Evolutionary conservation across 2,888 invertebrate genomes (phyloP).

Genomic region (Beris chalybata): DNA sequence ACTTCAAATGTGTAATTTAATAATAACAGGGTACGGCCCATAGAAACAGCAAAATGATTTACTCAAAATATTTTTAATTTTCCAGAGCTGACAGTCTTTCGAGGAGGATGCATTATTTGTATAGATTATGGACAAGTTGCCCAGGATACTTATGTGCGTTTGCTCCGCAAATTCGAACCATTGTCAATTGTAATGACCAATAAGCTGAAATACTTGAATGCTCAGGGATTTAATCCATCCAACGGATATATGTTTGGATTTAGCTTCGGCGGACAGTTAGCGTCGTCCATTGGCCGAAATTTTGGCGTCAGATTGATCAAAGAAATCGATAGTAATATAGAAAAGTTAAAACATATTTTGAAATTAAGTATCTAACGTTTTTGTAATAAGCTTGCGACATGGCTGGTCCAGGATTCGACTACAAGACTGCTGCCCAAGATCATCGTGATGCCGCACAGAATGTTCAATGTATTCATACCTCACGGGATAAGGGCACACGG

Average conservation of each 20-base stretch:
- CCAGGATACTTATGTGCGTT: slow-evolving; percentile 48
- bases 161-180: slow-evolving; percentile 47
- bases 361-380: no score
- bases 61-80: slow-evolving; percentile 3
- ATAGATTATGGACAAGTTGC: slow-evolving; percentile 51
- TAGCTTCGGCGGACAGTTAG: slow-evolving; percentile 53
- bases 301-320: slow-evolving; percentile 45
- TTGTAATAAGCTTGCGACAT: slow-evolving; percentile 50
- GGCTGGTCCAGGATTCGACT: slow-evolving; percentile 55
- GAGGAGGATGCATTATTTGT: slow-evolving; percentile 53
- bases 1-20: no score
- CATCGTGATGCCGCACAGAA: slow-evolving; percentile 49
- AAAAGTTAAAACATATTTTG: not conserved
- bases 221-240: slow-evolving; percentile 47
- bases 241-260: slow-evolving; percentile 53
- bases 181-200: slow-evolving; percentile 46
- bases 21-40: no score
- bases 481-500: slow-evolving; percentile 52
- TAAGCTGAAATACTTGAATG: slow-evolving; percentile 44
- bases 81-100: slow-evolving; percentile 49
- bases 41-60: no score
- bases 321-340: slow-evolving; percentile 51
- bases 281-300: slow-evolving; percentile 48
- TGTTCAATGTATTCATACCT: slow-evolving; percentile 53
- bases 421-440: slow-evolving; percentile 42